Base-by-base conservation (phyloP, 2,888 invertebrate genomes). In the Asteroscopus sphinx region DNA sequence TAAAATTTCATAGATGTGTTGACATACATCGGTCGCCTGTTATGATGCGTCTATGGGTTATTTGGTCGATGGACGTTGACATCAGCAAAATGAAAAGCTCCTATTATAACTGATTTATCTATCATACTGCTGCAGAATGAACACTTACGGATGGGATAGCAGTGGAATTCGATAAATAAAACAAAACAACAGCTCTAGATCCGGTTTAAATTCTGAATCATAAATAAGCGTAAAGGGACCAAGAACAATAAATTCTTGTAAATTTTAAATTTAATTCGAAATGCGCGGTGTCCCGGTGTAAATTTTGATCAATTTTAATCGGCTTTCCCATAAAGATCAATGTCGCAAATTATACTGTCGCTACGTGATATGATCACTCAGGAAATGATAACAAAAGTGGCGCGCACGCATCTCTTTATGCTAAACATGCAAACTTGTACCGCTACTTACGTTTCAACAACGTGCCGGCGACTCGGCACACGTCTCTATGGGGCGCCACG, bases 381-480 rank as follows among this genome's bases (percentile, higher is more conserved):
- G 89, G 67, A 88, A 91, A 90, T 90, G 88, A 91, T 91, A 90
- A 90, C 89, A 87, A 83, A 85, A 81, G 85, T 83, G 82, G 77
- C 68, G 60, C 65, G 70, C 80, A 81, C 57, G 53, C 58, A 65
- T 58, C 80, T 82, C 57, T 65, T 65, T 42, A 66, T 55, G 55
- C 40, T 49, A 67, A 68, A 56, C 84, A 86, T 85, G 83, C 87
- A 84, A 74, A 72, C 32, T 75, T 53, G 56, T 79, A 79, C 86
- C 83, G 82, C 82, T 91, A 93, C 92, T 92, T 90, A 93, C 93
- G 81, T 83, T 86, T 83, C 49, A 82, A 80, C 82, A 85, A 77
- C 80, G 82, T 76, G 85, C 82, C 79, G 86, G 73, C 83, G 79
- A 80, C 84, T 83, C 87, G 83, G 83, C 87, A 86, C 90, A 88